Base-by-base conservation (phyloP, 2,888 invertebrate genomes). In the Syritta pipiens region DNA sequence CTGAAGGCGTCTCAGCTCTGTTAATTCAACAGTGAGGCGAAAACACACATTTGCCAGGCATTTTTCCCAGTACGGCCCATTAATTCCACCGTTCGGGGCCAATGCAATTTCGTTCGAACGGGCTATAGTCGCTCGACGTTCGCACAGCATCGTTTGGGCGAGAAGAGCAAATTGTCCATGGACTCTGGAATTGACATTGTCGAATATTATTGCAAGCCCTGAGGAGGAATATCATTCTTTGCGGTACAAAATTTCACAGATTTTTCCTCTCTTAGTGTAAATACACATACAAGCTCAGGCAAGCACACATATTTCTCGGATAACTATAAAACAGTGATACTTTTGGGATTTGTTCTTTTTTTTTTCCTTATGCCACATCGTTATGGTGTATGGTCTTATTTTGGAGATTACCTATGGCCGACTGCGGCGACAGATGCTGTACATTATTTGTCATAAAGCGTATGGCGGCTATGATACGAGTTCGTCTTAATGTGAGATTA, bases 151-250 rank as follows among this genome's bases (percentile, higher is more conserved):
- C 17, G 1, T 28, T 48, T 30, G 12, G 7, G 28, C n/a, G 40
- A 28, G 48, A 46, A 28, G 37, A 62, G 40, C 62, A 76, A 76
- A 69, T 76, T 62, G 69, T 76, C 69, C 69, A 62, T 76, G 62
- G 26, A 19, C n/a, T n/a, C 67, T 67, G 67, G 55, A 68, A 76
- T 49, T 76, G 75, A 76, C 75, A 62, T 62, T 76, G 75, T 76
- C 75, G 62, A 69, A 76, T 75, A 75, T 67, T 75, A 68, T 76
- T 62, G 62, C 49, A 69, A 55, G 75, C 12, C 69, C 55, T 62
- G 24, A 20, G 62, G 69, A 68, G 49, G 69, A 68, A 62, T 68
- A 57, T 69, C 60, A 69, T 76, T 48, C 55, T 69, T 55, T 76
- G 75, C 53, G 75, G 62, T 44, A 76, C 69, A 55, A 62, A 76